Evolutionary conservation across 2,113 vertebrate species (phyloP).

Genomic region (Pongo abelii): DNA sequence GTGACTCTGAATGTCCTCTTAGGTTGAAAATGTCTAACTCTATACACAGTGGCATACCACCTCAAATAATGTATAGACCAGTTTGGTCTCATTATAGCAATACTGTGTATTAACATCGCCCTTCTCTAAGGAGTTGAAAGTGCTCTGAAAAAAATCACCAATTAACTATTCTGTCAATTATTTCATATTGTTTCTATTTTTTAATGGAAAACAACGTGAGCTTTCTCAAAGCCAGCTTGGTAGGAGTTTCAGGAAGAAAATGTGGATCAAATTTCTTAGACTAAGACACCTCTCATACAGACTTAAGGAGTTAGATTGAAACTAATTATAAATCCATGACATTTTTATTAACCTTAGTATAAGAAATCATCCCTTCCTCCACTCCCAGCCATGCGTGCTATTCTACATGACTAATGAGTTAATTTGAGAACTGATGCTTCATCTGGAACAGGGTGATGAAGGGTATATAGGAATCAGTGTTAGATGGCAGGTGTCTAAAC

Average conservation of each 20-base stretch:
- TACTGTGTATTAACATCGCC: conserved; percentile 31
- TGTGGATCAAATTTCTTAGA: not conserved
- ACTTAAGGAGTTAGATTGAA: not conserved
- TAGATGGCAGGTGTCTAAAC: conserved; percentile 55
- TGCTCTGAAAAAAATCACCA: conserved; percentile 55
- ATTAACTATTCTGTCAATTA: conserved; percentile 51
- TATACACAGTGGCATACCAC: not conserved
- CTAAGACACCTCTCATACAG: not conserved
- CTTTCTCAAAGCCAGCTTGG: conserved; percentile 10
- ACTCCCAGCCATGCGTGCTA: not conserved
- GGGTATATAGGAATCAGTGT: conserved; percentile 20
- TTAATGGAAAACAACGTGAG: not conserved
- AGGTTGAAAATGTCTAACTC: not conserved
- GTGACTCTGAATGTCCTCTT: not conserved
- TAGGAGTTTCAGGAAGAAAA: conserved; percentile 13
- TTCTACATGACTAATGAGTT: conserved; percentile 48
- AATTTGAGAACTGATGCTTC: conserved; percentile 28
- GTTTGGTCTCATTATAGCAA: conserved; percentile 17
- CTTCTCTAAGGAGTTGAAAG: conserved; percentile 20
- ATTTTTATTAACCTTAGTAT: conserved; percentile 45
- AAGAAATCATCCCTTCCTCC: not conserved
- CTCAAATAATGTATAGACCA: not conserved
- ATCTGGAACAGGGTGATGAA: not conserved
- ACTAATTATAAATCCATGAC: conserved; percentile 52
- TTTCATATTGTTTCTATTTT: conserved; percentile 15